Percentiles rank a stretch among this genome's conserved stretches.
phyloP scores from a whole-genome alignment of 2,113 vertebrate genomes.

The Thinocorus orbignyianus region DNA sequence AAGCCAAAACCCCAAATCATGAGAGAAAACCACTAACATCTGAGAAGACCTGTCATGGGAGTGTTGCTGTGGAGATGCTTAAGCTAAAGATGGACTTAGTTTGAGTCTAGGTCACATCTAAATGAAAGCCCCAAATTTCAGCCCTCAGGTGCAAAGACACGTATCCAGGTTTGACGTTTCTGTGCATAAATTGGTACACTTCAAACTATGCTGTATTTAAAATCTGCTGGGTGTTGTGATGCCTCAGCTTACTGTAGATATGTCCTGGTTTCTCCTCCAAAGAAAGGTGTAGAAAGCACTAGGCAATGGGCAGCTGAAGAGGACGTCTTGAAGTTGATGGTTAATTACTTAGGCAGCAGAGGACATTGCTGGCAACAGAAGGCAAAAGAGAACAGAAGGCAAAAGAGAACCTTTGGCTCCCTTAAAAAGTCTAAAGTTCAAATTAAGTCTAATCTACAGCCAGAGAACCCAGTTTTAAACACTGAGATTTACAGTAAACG shows the following conservation, averaged over 20 bases:
- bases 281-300: neutral
- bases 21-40: neutral
- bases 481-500: constrained; percentile 49
- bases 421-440: constrained; percentile 33
- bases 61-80: neutral
- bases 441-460: neutral
- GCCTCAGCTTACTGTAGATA: neutral
- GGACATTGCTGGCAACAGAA: neutral
- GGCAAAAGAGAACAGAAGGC: neutral
- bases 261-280: neutral
- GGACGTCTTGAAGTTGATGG: neutral
- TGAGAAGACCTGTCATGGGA: neutral
- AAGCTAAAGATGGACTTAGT: neutral
- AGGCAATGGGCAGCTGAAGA: neutral
- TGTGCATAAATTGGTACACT: neutral
- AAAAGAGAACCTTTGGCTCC: neutral
- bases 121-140: neutral
- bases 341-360: neutral
- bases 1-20: neutral
- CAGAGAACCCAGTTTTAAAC: neutral
- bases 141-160: neutral
- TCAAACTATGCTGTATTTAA: neutral
- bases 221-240: neutral
- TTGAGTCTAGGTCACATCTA: neutral
- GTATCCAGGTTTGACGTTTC: neutral